Percentiles rank a stretch among this genome's conserved stretches.
Evolutionary conservation across 2,113 vertebrate species (phyloP).

Genomic region (Alces alces): DNA sequence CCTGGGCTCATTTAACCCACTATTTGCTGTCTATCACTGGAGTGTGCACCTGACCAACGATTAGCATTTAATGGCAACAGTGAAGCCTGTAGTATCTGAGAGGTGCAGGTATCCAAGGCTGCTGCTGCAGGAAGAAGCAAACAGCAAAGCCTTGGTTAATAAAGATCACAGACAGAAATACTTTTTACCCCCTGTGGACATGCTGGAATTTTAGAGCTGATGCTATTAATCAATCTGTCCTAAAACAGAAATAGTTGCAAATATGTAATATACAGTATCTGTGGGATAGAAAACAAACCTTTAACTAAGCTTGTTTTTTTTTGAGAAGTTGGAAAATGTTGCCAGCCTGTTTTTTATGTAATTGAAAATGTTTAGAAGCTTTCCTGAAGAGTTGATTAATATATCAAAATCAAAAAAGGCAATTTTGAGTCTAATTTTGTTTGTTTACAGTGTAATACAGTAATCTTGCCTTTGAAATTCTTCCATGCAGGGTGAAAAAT

Average conservation of each 20-base stretch:
- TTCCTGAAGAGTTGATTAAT: conserved; percentile 62
- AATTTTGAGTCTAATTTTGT: conserved; percentile 55
- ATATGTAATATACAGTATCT: conserved; percentile 50
- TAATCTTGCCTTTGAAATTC: conserved; percentile 76
- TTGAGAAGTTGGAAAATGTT: conserved; percentile 50
- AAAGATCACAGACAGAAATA: conserved; percentile 58
- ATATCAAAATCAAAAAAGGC: conserved; percentile 58
- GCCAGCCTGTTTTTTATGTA: conserved; percentile 35
- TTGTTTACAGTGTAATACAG: conserved; percentile 73
- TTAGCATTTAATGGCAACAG: background rate
- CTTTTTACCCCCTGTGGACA: background rate
- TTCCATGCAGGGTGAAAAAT: conserved; percentile 78
- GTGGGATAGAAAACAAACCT: conserved; percentile 17
- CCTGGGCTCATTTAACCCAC: background rate
- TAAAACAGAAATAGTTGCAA: conserved; percentile 60
- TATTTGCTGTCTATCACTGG: background rate
- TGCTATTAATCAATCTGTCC: conserved; percentile 69
- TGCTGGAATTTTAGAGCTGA: conserved; percentile 58
- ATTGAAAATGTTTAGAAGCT: conserved; percentile 55
- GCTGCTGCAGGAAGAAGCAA: background rate
- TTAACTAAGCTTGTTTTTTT: conserved; percentile 54
- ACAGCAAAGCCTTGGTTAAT: conserved; percentile 28
- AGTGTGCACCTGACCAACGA: background rate
- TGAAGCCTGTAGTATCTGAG: background rate
- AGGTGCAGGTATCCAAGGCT: background rate